Conservation (phyloP, 2,888 invertebrate genomes). For the Parnassius mnemosyne region DNA sequence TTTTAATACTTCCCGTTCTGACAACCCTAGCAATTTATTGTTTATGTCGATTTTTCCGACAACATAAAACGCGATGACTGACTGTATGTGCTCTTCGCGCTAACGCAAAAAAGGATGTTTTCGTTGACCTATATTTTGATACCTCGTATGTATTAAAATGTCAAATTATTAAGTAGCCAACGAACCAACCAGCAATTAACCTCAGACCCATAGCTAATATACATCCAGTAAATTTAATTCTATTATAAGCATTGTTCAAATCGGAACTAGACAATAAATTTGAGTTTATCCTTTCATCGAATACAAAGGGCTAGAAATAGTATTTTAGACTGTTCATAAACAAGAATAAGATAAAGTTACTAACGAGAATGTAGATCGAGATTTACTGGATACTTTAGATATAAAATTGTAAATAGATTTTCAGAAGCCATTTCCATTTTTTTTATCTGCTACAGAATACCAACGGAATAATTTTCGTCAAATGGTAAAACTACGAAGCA, state of each 20-base stretch:
- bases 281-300: constrained; percentile 43
- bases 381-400: constrained; percentile 15
- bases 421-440: constrained; percentile 43
- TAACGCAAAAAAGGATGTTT: neutral
- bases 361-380: constrained; percentile 30
- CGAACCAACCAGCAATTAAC: constrained; percentile 5
- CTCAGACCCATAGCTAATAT: neutral
- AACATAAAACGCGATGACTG: too few relatives aligned
- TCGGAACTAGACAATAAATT: constrained; percentile 32
- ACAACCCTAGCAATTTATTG: too few relatives aligned
- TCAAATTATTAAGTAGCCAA: neutral
- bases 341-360: constrained; percentile 53
- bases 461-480: constrained; percentile 29
- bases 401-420: constrained; percentile 26
- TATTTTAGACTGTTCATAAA: constrained; percentile 48
- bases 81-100: constrained; percentile 4
- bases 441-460: constrained; percentile 60
- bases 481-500: constrained; percentile 56
- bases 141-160: too few relatives aligned
- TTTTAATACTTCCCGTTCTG: too few relatives aligned
- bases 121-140: too few relatives aligned
- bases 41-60: too few relatives aligned
- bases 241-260: constrained; percentile 9
- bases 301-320: constrained; percentile 53
- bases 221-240: constrained; percentile 7